Conservation (phyloP, 2,113 vertebrate genomes). For the Bos indicus region DNA sequence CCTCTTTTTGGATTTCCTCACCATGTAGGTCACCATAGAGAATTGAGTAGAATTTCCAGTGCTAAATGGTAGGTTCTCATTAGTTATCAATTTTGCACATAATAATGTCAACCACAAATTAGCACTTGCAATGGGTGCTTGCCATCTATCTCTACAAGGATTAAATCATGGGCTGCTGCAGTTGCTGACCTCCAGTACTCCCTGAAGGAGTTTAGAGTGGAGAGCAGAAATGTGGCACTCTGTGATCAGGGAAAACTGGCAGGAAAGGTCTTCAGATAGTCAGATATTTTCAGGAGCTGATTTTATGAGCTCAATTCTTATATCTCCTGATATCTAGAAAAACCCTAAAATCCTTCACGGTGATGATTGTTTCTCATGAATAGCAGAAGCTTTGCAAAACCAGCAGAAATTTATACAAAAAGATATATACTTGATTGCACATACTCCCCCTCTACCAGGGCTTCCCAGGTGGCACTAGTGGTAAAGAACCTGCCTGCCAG, state of each 20-base stretch:
- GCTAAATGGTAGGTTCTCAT: background rate
- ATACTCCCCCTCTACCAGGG: background rate
- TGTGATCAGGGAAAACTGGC: background rate
- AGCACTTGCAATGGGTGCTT: background rate
- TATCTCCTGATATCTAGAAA: background rate
- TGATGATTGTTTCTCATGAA: background rate
- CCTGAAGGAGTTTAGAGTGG: background rate
- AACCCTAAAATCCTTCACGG: background rate
- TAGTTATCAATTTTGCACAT: background rate
- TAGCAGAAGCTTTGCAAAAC: background rate
- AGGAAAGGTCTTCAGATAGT: background rate
- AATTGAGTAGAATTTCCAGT: background rate
- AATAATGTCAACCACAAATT: background rate
- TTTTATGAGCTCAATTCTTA: background rate
- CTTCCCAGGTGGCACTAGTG: background rate
- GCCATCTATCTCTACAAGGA: background rate
- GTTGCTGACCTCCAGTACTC: background rate
- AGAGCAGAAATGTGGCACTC: background rate
- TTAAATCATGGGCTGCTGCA: background rate
- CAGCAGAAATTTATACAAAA: too few species aligned
- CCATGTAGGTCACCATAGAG: background rate
- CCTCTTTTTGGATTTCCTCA: background rate
- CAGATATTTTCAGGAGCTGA: background rate
- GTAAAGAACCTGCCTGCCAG: background rate
- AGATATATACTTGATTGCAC: too few species aligned